These are phyloP conservation scores for Netelia melanura DNA, from an alignment of 2,888 invertebrate genomes.

Conservation along the genomic window DNA sequence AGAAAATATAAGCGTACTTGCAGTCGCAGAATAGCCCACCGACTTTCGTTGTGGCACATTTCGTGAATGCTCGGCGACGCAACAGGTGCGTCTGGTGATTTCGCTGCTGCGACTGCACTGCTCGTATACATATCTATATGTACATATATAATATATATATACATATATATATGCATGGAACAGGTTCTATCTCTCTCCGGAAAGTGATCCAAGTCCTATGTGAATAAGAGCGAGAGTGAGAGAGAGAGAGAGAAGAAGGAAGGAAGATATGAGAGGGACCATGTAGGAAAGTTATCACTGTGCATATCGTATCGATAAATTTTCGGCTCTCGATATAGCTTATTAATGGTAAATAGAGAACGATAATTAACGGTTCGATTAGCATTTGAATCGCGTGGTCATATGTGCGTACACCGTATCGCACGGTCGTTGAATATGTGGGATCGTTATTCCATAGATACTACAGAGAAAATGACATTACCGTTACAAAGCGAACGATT, in stretches of 20 bases:
- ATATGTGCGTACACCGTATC: background rate
- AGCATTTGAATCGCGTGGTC: constrained; percentile 12
- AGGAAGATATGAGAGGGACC: constrained; percentile 32
- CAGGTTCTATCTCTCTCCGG: constrained; percentile 19
- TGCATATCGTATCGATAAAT: constrained; percentile 29
- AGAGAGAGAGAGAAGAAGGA: constrained; percentile 24
- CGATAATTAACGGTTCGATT: constrained; percentile 51
- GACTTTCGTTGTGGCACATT: constrained; percentile 56
- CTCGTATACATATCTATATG: constrained; percentile 9
- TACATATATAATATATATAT: background rate
- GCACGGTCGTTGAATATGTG: background rate
- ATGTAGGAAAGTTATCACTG: constrained; percentile 53
- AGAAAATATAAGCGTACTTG: constrained; percentile 15
- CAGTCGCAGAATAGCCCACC: constrained; percentile 40
- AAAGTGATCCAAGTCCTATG: constrained; percentile 45
- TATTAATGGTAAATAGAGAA: constrained; percentile 47
- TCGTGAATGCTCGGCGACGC: constrained; percentile 46
- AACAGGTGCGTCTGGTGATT: constrained; percentile 64
- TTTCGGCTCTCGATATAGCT: constrained; percentile 38
- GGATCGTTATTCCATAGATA: too few species aligned
- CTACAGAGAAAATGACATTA: too few species aligned
- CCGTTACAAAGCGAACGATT: too few species aligned
- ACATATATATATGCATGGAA: background rate
- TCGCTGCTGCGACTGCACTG: constrained; percentile 50
- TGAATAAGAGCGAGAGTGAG: constrained; percentile 25